A percentile compares a stretch with the other conserved stretches of the same genome.
phyloP scores from a whole-genome alignment of 2,888 invertebrate species.

The Meloe dianella region DNA sequence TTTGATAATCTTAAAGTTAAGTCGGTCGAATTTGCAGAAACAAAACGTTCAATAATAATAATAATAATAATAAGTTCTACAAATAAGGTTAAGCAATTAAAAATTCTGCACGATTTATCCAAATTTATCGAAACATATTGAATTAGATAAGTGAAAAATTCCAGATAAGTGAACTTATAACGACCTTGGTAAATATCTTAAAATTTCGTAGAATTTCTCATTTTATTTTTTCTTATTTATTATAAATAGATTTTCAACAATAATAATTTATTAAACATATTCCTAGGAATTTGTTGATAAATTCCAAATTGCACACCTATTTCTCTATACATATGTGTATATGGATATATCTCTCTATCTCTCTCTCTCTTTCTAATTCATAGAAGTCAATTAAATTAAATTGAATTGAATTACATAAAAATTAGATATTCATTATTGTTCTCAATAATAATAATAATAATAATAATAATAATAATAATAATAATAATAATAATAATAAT shows the following conservation, averaged over 20 bases:
- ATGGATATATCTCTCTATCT: neutral
- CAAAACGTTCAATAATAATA: no score
- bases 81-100: no score
- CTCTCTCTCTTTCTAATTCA: neutral
- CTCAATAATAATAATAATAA: neutral
- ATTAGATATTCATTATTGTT: neutral
- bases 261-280: slow-evolving; percentile 9
- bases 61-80: no score
- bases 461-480: neutral
- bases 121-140: no score
- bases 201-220: neutral
- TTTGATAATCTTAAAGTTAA: no score
- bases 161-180: neutral
- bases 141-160: no score
- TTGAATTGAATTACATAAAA: neutral
- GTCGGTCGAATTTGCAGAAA: no score
- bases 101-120: no score
- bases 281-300: neutral
- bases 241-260: neutral
- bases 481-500: neutral
- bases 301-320: neutral
- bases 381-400: neutral
- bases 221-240: neutral
- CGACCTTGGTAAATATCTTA: neutral
- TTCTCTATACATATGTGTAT: neutral